Evolutionary conservation across 2,888 invertebrate species (phyloP).

Genomic region (Podotricha telesiphe): DNA sequence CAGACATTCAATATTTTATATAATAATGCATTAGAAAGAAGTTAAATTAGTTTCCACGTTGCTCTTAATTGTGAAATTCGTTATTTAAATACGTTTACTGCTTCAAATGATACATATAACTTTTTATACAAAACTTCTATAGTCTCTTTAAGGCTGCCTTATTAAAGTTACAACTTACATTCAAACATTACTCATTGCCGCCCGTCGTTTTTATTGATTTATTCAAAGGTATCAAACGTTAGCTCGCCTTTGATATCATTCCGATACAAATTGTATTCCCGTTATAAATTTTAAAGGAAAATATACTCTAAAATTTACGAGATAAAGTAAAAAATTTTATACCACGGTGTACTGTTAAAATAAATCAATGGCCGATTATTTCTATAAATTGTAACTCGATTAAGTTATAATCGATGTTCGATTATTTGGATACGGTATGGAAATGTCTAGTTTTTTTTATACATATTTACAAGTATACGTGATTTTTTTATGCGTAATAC

Average conservation of each 20-base stretch:
- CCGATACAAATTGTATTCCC: slow-evolving; percentile 76
- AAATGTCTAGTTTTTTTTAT: slow-evolving; percentile 40
- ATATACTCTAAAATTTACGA: slow-evolving; percentile 43
- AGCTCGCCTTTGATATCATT: slow-evolving; percentile 71
- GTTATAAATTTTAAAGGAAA: slow-evolving; percentile 49
- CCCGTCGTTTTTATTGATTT: slow-evolving; percentile 83
- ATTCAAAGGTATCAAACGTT: slow-evolving; percentile 77
- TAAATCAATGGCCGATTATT: slow-evolving; percentile 82
- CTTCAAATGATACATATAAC: neutral
- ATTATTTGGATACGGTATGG: slow-evolving; percentile 65
- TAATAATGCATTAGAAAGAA: too few species aligned
- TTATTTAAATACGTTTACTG: neutral
- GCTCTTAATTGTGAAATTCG: too few species aligned
- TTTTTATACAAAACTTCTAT: neutral
- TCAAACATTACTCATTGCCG: slow-evolving; percentile 75
- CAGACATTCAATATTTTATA: too few species aligned
- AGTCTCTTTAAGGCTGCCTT: slow-evolving; percentile 52
- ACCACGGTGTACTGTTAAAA: slow-evolving; percentile 48
- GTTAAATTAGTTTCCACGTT: too few species aligned
- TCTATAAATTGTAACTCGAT: slow-evolving; percentile 69
- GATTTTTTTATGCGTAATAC: too few species aligned
- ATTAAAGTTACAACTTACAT: slow-evolving; percentile 63
- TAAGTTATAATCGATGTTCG: slow-evolving; percentile 61
- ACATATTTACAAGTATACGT: too few species aligned
- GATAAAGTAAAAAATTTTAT: slow-evolving; percentile 47